phyloP scores from a whole-genome alignment of 2,797 vertebrate genomes.

The Aeoliscus strigatus region DNA sequence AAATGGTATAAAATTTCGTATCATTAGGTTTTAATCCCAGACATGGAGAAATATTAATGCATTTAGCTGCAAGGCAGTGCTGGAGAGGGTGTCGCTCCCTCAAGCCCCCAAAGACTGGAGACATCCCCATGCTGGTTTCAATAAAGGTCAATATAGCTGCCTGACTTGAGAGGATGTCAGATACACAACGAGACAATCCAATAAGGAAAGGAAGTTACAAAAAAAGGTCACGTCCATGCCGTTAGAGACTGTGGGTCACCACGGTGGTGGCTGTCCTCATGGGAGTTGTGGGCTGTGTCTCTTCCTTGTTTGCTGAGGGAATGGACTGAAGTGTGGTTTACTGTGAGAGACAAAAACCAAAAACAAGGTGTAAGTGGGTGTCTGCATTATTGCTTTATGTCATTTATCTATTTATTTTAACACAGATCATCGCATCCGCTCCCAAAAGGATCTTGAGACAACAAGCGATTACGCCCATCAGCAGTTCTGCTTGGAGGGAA shows the following conservation, averaged over 20 bases:
- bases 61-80: too few relatives aligned
- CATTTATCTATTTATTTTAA: too few relatives aligned
- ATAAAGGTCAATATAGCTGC: constrained; percentile 53
- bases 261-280: constrained; percentile 11
- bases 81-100: constrained; percentile 1
- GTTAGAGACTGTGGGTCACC: constrained; percentile 34
- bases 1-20: too few relatives aligned
- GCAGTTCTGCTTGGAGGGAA: constrained; percentile 47
- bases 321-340: constrained; percentile 18
- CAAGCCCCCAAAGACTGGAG: constrained; percentile 8
- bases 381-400: too few relatives aligned
- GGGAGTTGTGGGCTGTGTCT: constrained; percentile 27
- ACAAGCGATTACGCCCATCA: too few relatives aligned
- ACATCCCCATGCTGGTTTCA: constrained; percentile 35
- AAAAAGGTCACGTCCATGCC: constrained; percentile 52
- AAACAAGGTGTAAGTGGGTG: constrained; percentile 40
- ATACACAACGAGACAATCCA: constrained; percentile 18
- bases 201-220: constrained; percentile 36
- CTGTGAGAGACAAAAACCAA: constrained; percentile 20
- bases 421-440: too few relatives aligned
- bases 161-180: constrained; percentile 24
- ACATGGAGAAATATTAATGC: too few relatives aligned
- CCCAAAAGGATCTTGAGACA: too few relatives aligned
- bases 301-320: constrained; percentile 33
- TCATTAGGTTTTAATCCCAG: too few relatives aligned